Evolutionary conservation across 2,888 invertebrate genomes (phyloP).

Genomic region (Apantesis nais): DNA sequence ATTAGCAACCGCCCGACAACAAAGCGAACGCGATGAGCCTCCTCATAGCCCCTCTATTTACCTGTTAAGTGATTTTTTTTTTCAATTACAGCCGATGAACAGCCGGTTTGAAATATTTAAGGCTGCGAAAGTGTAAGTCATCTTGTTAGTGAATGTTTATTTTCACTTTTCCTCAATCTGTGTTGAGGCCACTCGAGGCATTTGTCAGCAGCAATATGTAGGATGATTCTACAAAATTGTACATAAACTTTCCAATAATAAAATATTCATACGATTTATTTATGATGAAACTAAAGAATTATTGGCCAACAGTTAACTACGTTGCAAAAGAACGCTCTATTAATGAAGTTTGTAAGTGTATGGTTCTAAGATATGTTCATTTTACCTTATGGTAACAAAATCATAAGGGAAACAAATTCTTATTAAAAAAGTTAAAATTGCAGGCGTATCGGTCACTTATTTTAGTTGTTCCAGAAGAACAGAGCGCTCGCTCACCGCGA

Average conservation of each 20-base stretch:
- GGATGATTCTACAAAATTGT: constrained; percentile 57
- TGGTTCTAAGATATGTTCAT: constrained; percentile 1
- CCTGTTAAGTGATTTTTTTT: constrained; percentile 83
- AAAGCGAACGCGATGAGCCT: constrained; percentile 69
- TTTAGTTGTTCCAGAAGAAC: constrained; percentile 60
- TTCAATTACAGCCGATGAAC: constrained; percentile 82
- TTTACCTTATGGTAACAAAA: no score
- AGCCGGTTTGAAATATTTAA: constrained; percentile 69
- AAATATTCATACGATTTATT: constrained; percentile 29
- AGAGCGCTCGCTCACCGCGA: constrained; percentile 67
- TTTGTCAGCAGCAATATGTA: constrained; percentile 66
- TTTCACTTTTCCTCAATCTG: constrained; percentile 61
- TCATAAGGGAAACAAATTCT: background rate
- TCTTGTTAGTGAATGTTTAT: constrained; percentile 79
- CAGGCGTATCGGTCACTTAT: constrained; percentile 63
- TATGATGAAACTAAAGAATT: constrained; percentile 19
- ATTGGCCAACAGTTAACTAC: background rate
- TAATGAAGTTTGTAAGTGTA: background rate
- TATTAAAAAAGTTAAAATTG: constrained; percentile 34
- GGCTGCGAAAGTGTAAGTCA: constrained; percentile 77
- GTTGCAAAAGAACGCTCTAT: background rate
- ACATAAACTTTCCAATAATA: constrained; percentile 33
- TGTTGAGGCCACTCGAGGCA: constrained; percentile 42
- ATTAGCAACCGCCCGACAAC: constrained; percentile 82
- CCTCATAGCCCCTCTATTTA: constrained; percentile 70